Conservation (phyloP, 1,140 invertebrate genomes). For the Gerris buenoi region DNA sequence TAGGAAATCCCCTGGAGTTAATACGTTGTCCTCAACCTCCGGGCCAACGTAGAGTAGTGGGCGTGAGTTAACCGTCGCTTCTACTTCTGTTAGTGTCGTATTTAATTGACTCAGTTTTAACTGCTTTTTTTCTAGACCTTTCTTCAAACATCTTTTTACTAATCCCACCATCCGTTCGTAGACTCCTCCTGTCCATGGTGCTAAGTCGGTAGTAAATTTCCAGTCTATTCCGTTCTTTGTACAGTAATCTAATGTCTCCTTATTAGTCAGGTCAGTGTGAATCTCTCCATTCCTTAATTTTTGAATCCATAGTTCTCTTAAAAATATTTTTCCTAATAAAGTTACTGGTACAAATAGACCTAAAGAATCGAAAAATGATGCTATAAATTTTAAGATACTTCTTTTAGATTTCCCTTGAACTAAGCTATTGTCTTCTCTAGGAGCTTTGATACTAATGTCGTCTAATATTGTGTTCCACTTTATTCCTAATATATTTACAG, state of each 20-base stretch:
- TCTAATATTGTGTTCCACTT: background rate
- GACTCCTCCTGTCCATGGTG: background rate
- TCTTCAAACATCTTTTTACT: background rate
- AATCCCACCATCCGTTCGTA: background rate
- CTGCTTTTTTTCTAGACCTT: background rate
- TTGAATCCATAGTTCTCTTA: background rate
- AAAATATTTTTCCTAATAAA: background rate
- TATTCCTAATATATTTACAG: background rate
- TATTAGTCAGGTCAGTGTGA: background rate
- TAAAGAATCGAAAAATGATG: background rate
- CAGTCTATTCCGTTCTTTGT: background rate
- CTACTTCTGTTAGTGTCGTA: background rate
- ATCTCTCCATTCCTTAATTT: background rate
- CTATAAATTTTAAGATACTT: background rate
- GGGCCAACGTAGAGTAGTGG: background rate
- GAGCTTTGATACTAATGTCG: background rate
- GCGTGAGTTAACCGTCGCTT: background rate
- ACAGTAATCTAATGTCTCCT: background rate
- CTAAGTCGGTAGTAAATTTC: background rate
- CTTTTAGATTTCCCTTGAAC: background rate
- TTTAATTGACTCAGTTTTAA: background rate
- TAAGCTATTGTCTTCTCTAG: background rate
- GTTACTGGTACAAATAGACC: background rate
- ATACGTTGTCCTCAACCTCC: background rate
- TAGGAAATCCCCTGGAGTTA: background rate